Conservation (phyloP, 2,113 vertebrate species). For the Phaethornis superciliosus region DNA sequence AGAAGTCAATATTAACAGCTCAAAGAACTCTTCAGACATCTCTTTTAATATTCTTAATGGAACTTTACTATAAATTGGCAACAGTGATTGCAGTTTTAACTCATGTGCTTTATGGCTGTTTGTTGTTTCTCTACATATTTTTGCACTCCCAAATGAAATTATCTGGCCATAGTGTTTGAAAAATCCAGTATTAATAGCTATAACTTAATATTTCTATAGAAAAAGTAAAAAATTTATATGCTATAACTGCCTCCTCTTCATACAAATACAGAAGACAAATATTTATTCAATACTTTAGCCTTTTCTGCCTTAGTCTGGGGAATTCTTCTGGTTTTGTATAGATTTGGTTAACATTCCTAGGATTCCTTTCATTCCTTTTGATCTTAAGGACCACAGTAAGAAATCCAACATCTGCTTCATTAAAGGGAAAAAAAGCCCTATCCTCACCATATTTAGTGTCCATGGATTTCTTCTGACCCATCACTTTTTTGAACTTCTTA, state of each 20-base stretch:
- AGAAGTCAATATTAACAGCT: background rate
- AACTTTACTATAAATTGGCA: background rate
- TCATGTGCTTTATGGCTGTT: background rate
- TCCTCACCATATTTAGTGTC: background rate
- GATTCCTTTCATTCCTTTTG: background rate
- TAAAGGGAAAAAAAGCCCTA: background rate
- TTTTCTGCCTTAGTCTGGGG: background rate
- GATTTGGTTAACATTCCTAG: background rate
- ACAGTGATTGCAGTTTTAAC: background rate
- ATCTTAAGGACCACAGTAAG: background rate
- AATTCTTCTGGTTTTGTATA: background rate
- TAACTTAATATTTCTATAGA: background rate
- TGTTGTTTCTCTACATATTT: background rate
- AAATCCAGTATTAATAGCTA: background rate
- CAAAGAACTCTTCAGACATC: background rate
- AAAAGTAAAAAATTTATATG: background rate
- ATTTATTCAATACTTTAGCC: background rate
- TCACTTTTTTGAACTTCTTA: background rate
- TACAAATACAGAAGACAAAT: background rate
- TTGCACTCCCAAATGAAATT: background rate
- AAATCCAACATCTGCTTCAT: background rate
- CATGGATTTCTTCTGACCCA: background rate
- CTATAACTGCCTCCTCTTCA: background rate
- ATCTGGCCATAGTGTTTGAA: background rate
- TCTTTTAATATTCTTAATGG: background rate